phyloP scores from a whole-genome alignment of 1,140 invertebrate genomes.

The Neuroterus valhalla region DNA sequence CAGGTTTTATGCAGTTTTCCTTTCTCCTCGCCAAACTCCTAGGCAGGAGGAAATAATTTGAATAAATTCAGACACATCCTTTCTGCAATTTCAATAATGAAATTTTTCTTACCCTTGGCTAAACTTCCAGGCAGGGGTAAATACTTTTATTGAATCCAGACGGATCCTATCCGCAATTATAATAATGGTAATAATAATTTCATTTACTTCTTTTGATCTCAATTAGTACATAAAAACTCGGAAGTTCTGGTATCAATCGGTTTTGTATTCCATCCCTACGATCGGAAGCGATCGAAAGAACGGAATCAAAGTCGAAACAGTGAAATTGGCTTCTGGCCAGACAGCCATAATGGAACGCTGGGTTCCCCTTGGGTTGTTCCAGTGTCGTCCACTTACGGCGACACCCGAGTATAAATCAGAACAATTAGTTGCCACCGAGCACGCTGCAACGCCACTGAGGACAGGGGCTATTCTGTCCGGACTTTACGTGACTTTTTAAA shows the following conservation, averaged over 20 bases:
- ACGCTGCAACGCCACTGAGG: neutral
- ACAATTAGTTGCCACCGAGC: slow-evolving; percentile 11
- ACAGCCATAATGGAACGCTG: slow-evolving; percentile 24
- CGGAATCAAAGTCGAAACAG: neutral
- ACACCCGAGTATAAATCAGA: slow-evolving; percentile 28
- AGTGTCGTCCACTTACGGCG: slow-evolving; percentile 30
- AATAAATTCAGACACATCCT: too few species aligned
- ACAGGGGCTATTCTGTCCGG: slow-evolving; percentile 23
- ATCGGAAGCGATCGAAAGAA: slow-evolving; percentile 1
- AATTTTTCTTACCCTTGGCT: too few species aligned
- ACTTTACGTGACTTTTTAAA: slow-evolving; percentile 29
- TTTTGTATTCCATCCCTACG: neutral
- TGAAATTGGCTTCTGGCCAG: slow-evolving; percentile 21
- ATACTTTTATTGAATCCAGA: too few species aligned
- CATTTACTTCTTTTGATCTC: too few species aligned
- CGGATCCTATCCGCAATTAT: too few species aligned
- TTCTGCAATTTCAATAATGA: too few species aligned
- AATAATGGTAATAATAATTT: too few species aligned
- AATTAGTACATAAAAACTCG: too few species aligned
- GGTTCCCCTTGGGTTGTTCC: slow-evolving; percentile 28
- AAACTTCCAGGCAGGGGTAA: too few species aligned
- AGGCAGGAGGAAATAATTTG: too few species aligned
- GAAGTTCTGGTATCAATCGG: neutral
- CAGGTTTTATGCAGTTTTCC: too few species aligned
- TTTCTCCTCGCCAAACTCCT: too few species aligned